A percentile compares a stretch with the other conserved stretches of the same genome.
Conservation (phyloP, 2,888 invertebrate species). For the Agelastica alni region DNA sequence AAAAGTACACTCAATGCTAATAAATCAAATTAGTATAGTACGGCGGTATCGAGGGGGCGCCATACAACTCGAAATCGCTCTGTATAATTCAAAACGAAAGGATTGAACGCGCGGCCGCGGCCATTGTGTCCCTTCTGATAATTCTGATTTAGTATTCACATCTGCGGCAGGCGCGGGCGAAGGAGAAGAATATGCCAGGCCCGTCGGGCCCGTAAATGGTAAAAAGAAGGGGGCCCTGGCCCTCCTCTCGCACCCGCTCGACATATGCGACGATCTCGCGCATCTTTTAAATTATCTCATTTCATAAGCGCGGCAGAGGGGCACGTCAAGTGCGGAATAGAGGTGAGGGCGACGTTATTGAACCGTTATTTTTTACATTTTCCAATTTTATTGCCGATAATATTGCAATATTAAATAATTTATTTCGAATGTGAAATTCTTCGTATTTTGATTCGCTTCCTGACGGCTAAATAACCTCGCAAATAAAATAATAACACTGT, state of each 20-base stretch:
- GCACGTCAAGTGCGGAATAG: conserved; percentile 24
- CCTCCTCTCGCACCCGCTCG: conserved; percentile 25
- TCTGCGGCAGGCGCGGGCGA: conserved; percentile 28
- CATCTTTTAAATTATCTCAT: conserved; percentile 41
- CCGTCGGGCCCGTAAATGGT: conserved; percentile 36
- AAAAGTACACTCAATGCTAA: conserved; percentile 22
- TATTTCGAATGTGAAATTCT: too few relatives aligned
- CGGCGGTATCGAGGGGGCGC: conserved; percentile 12
- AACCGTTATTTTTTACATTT: too few relatives aligned
- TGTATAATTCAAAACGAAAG: conserved; percentile 31
- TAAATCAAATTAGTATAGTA: conserved; percentile 29
- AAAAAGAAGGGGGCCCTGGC: conserved; percentile 19
- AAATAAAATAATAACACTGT: too few relatives aligned
- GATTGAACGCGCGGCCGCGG: conserved; percentile 24
- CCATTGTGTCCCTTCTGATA: conserved; percentile 33
- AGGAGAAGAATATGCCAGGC: conserved; percentile 24
- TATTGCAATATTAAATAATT: too few relatives aligned
- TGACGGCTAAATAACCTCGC: too few relatives aligned
- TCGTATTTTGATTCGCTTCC: too few relatives aligned
- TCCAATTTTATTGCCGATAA: too few relatives aligned
- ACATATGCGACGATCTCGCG: conserved; percentile 34
- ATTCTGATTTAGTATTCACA: conserved; percentile 44
- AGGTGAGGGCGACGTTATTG: too few relatives aligned
- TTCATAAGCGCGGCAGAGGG: conserved; percentile 34
- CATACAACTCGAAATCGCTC: conserved; percentile 24